Percentiles rank a stretch among this genome's conserved stretches.
phyloP scores from a whole-genome alignment of 2,113 vertebrate genomes.

The Tupaia chinensis region DNA sequence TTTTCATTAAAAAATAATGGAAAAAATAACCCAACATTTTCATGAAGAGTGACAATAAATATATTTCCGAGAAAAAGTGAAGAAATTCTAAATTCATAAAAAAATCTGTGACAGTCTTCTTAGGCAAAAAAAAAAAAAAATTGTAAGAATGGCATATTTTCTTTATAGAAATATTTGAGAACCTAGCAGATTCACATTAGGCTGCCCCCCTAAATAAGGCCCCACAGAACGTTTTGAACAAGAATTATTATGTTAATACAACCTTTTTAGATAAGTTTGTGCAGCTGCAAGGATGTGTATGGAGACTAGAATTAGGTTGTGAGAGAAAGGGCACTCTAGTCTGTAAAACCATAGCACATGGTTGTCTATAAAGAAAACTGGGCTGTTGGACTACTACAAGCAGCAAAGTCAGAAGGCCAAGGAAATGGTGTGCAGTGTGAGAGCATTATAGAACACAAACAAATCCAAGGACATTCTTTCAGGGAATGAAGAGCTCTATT shows the following conservation, averaged over 20 bases:
- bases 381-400: not conserved
- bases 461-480: constrained; percentile 24
- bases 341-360: not conserved
- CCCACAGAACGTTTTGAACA: not conserved
- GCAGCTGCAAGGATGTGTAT: not conserved
- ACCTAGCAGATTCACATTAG: not conserved
- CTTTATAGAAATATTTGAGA: not conserved
- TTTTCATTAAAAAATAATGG: not conserved
- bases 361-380: not conserved
- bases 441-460: not conserved
- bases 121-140: not conserved
- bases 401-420: constrained; percentile 1
- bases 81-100: not conserved
- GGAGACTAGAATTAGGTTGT: not conserved
- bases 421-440: not conserved
- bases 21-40: not conserved
- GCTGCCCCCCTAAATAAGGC: not conserved
- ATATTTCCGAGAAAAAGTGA: not conserved
- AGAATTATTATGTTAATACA: not conserved
- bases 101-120: not conserved
- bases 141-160: not conserved
- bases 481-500: constrained; percentile 23
- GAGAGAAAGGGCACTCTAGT: not conserved
- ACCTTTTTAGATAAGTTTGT: not conserved
- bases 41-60: not conserved